Base-by-base conservation (phyloP, 2,113 vertebrate species). In the Apistogramma diplotaenia region DNA sequence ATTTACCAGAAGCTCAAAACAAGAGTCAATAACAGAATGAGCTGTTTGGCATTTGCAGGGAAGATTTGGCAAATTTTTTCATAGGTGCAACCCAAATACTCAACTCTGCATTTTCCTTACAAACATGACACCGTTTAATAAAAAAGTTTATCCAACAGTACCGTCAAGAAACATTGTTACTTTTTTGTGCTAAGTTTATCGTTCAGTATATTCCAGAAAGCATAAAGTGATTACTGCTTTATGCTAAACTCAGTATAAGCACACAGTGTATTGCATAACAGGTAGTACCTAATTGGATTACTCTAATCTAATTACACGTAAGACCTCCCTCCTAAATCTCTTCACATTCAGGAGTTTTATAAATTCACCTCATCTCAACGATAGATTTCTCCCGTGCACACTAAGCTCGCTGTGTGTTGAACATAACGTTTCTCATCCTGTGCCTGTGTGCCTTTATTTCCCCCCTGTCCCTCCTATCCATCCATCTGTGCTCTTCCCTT, bases 401-500 rank as follows among this genome's bases (percentile, higher is more conserved):
- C 65, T 59, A 56, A 84, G 75, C 54, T 43, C 6, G 2, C 67
- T 46, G 77, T 57, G 73, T 74, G 51, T 62, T 62, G n/a, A 76
- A 77, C 54, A 87, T 75, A 83, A 73, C 74, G 59, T 81, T 82
- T 60, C 23, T 37, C 71, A 76, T 87, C 11, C 23, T 79, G 40
- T 55, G 67, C 67, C 60, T 27, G 54, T 59, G 62, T 58, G 27
- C 31, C 81, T 84, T 55, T 76, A 74, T 65, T 74, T 78, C 54
- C 51, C 51, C 62, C 29, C 6, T 31, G 81, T 78, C 81, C 55
- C 54, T 85, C 79, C 76, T 74, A 76, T 85, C 89, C 81, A 81
- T 91, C 89, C 89, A 85, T 89, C 88, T 92, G 84, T 80, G 79
- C 76, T 89, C 73, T 43, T 87, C 83, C 56, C 76, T 82, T 2